These are phyloP conservation scores for Actinostola sp. DNA, from an alignment of 92 coral and sea anemone genomes.

Conservation along the genomic window DNA sequence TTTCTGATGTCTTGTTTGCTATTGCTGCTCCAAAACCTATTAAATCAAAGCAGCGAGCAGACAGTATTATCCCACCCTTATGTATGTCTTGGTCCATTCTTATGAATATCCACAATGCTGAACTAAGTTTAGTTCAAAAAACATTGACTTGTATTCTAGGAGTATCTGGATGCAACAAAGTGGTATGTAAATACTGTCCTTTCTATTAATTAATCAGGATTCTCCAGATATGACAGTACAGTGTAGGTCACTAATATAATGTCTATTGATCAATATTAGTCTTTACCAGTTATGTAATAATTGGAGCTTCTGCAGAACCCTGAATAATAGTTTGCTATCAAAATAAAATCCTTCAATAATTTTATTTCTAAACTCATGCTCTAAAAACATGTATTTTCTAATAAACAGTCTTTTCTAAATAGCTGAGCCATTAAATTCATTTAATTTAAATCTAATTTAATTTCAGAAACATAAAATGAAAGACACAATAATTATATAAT, in stretches of 20 bases:
- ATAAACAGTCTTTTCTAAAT: no score
- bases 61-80: slow-evolving; percentile 15
- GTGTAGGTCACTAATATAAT: neutral
- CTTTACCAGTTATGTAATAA: no score
- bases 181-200: slow-evolving; percentile 34
- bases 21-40: neutral
- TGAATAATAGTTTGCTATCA: no score
- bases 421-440: neutral
- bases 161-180: slow-evolving; percentile 34
- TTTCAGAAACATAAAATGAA: neutral
- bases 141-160: slow-evolving; percentile 31
- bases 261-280: no score
- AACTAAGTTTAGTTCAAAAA: slow-evolving; percentile 36
- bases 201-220: neutral
- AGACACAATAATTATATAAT: neutral
- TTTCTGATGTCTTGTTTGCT: neutral
- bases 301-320: no score
- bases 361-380: no score
- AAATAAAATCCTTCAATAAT: no score
- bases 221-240: neutral
- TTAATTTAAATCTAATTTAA: no score
- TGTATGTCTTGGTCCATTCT: slow-evolving; percentile 32
- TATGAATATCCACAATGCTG: slow-evolving; percentile 28
- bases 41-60: neutral
- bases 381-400: no score